Conservation (phyloP, 2,113 vertebrate species). For the Protobothrops flavoviridis region DNA sequence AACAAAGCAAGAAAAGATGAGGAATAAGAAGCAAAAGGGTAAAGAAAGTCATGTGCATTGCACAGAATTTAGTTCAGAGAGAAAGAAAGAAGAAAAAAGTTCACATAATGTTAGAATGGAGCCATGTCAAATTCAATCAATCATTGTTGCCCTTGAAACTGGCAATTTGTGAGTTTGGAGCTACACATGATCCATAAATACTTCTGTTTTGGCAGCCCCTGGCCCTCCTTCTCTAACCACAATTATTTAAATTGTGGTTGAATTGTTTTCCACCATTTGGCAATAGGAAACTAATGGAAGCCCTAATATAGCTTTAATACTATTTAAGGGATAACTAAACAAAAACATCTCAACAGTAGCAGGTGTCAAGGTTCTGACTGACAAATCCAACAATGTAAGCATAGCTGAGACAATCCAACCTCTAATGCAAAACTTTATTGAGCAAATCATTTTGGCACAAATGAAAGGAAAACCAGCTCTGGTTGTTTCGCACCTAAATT, state of each 20-base stretch:
- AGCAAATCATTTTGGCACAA: no score
- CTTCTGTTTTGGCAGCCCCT: not conserved
- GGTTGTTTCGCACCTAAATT: no score
- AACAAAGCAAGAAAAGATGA: conserved; percentile 34
- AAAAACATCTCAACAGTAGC: not conserved
- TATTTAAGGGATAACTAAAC: not conserved
- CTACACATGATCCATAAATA: not conserved
- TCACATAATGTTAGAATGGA: conserved; percentile 40
- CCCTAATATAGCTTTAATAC: not conserved
- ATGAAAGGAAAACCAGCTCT: no score
- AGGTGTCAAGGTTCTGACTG: not conserved
- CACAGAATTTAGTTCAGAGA: conserved; percentile 56
- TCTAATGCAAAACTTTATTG: no score
- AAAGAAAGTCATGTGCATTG: conserved; percentile 41
- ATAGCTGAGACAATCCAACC: no score
- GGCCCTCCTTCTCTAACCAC: not conserved
- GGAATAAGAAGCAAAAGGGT: conserved; percentile 22
- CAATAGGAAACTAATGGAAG: not conserved
- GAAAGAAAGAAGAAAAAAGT: conserved; percentile 7
- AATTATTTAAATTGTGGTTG: not conserved
- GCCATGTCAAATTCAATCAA: conserved; percentile 25
- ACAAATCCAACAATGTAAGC: no score
- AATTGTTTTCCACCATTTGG: not conserved
- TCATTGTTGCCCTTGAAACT: not conserved
- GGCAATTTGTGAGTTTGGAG: not conserved